Evolutionary conservation across 2,888 invertebrate species (phyloP), one percentile per base, ranked within the genome.

Genomic region (Cybosia mesomella): DNA sequence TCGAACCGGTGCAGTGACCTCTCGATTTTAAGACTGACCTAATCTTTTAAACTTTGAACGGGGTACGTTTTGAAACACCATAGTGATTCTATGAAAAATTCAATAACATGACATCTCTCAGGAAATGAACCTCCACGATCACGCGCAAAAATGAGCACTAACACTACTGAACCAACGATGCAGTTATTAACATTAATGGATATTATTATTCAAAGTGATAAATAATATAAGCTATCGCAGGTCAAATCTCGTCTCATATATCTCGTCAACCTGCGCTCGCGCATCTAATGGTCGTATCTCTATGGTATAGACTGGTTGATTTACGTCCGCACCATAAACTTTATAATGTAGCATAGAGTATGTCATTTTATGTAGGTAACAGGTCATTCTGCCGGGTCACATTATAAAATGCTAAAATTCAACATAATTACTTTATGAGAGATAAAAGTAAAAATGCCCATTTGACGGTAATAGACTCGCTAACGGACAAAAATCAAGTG

Each of bases 211-310:
- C 49, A 62, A 21, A 53, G 32, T 49, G 8, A 32, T 62, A 59
- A 59, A 59, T 59, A 62, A 13, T 49, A 13, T 49, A 53, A 28
- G 21, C 28, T 53, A 62, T 62, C 61, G 32, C 0, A 53, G 32
- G 61, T 62, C 21, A 62, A 3, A 62, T 62, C 49, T 9, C 32
- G 49, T 53, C 61, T 53, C 49, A 32, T 62, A 62, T 62, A 53
- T 62, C 61, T 62, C 49, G 28, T 62, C 61, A 53, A 24, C 24
- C 22, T 55, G 55, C 22, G 55, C 55, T 22, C 55, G 55, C 55
- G 55, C 55, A 55, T 24, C 55, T 49, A 8, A 49, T 49, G 58
- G 58, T 18, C 58, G 32, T 32, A 58, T 32, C 32, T 58, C 49
- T n/a, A 15, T 59, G 34, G n/a, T 21, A 58, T n/a, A 21, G 22